These are phyloP conservation scores for Entomyzon cyanotis DNA, from an alignment of 2,113 vertebrate genomes.

Conservation along the genomic window DNA sequence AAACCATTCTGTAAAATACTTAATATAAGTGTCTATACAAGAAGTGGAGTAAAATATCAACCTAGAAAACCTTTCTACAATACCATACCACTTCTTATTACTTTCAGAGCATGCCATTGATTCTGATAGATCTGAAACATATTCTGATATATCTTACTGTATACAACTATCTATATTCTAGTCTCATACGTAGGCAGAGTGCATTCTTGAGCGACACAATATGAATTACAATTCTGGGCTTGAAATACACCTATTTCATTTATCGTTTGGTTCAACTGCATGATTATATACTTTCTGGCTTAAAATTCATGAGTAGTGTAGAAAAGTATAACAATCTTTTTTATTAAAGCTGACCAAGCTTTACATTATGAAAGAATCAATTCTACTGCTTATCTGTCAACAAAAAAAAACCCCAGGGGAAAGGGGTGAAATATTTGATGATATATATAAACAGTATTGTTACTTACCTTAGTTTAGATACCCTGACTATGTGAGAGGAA, in stretches of 20 bases:
- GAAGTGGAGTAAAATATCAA: neutral
- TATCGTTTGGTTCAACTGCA: neutral
- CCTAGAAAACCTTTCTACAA: neutral
- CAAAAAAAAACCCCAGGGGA: neutral
- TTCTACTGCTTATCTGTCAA: neutral
- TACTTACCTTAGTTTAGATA: slow-evolving; percentile 59
- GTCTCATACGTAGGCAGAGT: neutral
- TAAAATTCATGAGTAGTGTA: neutral
- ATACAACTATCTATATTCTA: neutral
- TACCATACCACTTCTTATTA: neutral
- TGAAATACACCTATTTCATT: neutral
- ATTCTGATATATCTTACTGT: neutral
- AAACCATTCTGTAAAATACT: neutral
- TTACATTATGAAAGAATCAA: neutral
- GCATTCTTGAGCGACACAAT: neutral
- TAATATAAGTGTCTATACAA: neutral
- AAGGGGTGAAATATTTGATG: neutral
- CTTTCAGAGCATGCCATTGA: neutral
- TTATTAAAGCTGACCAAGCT: neutral
- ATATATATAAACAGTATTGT: neutral
- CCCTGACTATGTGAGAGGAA: neutral
- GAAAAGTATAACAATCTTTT: neutral
- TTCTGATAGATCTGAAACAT: neutral
- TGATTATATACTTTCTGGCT: neutral
- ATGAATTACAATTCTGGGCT: neutral